phyloP scores from a whole-genome alignment of 2,888 invertebrate species.

The Aleiodes leptofemur region DNA sequence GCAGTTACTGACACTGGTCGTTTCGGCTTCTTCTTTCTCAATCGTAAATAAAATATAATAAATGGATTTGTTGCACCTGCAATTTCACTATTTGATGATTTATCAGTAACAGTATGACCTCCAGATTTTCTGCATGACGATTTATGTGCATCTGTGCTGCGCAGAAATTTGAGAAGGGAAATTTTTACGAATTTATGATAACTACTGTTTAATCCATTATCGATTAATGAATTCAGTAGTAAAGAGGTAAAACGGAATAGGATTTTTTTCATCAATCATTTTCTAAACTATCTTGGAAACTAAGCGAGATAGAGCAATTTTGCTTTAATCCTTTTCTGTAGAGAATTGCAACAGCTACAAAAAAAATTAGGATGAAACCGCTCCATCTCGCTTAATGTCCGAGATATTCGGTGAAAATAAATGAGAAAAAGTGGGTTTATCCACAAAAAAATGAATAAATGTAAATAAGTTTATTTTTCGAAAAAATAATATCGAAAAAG shows the following conservation, averaged over 20 bases:
- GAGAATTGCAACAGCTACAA: too few relatives aligned
- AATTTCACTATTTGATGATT: slow-evolving; percentile 27
- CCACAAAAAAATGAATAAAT: too few relatives aligned
- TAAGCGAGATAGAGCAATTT: too few relatives aligned
- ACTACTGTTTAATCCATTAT: slow-evolving; percentile 25
- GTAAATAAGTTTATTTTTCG: too few relatives aligned
- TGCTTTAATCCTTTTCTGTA: too few relatives aligned
- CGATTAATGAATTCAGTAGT: not conserved
- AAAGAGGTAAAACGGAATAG: too few relatives aligned
- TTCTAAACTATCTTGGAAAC: too few relatives aligned
- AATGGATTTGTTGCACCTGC: slow-evolving; percentile 67
- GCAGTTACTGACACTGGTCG: slow-evolving; percentile 66
- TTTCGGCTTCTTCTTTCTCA: slow-evolving; percentile 64
- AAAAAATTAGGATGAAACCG: too few relatives aligned
- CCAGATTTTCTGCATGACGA: slow-evolving; percentile 35
- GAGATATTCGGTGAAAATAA: not conserved
- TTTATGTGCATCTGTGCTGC: slow-evolving; percentile 60
- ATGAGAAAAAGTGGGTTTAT: too few relatives aligned
- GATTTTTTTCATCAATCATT: too few relatives aligned
- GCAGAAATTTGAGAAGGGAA: slow-evolving; percentile 53
- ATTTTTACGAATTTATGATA: not conserved
- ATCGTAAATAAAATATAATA: slow-evolving; percentile 66
- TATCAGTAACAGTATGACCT: slow-evolving; percentile 39
- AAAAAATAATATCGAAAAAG: too few relatives aligned
- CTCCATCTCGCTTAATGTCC: not conserved